Evolutionary conservation across 2,113 vertebrate species (phyloP).

Genomic region (Brevimyrus niger): DNA sequence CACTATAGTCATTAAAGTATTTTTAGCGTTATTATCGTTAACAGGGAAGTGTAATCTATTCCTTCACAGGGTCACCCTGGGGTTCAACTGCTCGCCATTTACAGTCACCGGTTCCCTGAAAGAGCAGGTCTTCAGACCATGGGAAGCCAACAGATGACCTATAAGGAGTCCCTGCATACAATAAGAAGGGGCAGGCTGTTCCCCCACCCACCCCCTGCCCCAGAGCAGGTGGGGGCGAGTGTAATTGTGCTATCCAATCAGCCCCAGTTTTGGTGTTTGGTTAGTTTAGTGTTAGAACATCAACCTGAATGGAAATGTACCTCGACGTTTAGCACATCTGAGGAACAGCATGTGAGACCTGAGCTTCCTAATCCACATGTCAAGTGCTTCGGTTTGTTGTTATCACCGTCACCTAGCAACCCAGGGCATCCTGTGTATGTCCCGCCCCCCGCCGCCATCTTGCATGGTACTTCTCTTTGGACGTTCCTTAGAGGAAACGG

Average conservation of each 20-base stretch:
- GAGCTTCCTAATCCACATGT: not conserved
- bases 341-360: not conserved
- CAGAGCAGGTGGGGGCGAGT: not conserved
- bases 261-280: not conserved
- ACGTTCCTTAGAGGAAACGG: not conserved
- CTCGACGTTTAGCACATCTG: not conserved
- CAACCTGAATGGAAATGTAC: not conserved
- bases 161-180: not conserved
- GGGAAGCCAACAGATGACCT: not conserved
- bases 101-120: not conserved
- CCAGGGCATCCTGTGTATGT: not conserved
- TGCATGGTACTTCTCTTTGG: not conserved
- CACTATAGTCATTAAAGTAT: not conserved
- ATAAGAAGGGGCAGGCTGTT: not conserved
- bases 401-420: not conserved
- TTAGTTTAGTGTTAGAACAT: not conserved
- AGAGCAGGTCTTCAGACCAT: not conserved
- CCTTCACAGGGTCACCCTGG: not conserved
- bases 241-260: not conserved
- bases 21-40: not conserved
- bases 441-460: not conserved
- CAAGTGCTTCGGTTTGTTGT: slow-evolving; percentile 7
- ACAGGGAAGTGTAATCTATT: not conserved
- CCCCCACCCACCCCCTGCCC: not conserved
- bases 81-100: not conserved